phyloP scores from a whole-genome alignment of 2,113 vertebrate species.

The Junco hyemalis region DNA sequence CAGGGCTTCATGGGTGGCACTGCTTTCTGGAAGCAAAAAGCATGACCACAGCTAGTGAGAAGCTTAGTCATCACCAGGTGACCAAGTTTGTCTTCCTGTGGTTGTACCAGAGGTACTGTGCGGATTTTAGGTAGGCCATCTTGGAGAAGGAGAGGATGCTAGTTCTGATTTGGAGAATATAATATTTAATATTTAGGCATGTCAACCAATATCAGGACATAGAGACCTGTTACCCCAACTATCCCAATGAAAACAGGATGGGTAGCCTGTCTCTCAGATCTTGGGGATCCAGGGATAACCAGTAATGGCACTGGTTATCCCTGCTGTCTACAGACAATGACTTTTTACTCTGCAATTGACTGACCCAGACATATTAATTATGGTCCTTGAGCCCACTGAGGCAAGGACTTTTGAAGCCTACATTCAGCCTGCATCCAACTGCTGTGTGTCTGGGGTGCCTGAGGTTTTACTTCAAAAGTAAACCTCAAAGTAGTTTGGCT shows the following conservation, averaged over 20 bases:
- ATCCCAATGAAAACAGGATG: background rate
- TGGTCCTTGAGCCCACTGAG: background rate
- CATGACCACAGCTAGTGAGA: background rate
- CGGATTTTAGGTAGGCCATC: background rate
- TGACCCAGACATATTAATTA: background rate
- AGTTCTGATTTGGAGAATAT: background rate
- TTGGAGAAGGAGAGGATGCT: background rate
- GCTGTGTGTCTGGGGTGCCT: background rate
- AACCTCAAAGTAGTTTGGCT: background rate
- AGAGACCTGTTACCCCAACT: background rate
- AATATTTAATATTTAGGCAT: background rate
- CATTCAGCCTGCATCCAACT: background rate
- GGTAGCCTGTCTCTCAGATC: background rate
- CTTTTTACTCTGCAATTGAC: background rate
- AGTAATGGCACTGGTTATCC: background rate
- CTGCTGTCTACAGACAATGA: background rate
- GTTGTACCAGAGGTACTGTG: background rate
- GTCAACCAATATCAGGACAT: background rate
- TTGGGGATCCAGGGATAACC: background rate
- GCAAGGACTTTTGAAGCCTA: background rate
- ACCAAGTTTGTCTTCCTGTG: background rate
- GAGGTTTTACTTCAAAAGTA: background rate
- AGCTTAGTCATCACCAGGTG: background rate
- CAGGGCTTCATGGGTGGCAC: background rate
- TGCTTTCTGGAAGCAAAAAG: background rate